Base-by-base conservation (phyloP, 1,140 invertebrate species). In the Steinernema khuongi region DNA sequence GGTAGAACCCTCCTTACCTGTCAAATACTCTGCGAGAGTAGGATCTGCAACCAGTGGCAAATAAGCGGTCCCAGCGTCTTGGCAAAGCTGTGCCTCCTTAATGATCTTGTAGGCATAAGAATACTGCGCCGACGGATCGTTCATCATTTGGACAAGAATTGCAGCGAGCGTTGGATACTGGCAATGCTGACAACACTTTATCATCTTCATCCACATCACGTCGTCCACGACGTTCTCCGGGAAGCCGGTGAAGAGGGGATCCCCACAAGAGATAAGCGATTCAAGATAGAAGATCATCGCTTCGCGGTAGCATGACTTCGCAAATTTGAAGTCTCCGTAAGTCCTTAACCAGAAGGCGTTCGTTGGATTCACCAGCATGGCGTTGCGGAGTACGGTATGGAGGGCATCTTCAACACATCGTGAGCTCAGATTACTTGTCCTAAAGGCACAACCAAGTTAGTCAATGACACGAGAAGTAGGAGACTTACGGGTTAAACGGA, bases 261-360 rank as follows among this genome's bases (percentile, higher is more conserved):
- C 29, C n/a, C 26, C 19, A 14, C 2, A 75, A 2, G 70, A 29
- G 36, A 74, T 28, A 22, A 74, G 17, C 19, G 31, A 26, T 36
- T 74, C 72, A n/a, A 74, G 1, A 29, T 74, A 74, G 28, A 73
- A 28, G 11, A 22, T n/a, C 31, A 70, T 60, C 1, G 72, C 72
- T n/a, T 74, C 72, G 29, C 72, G 68, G 18, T 73, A 29, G 19
- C 31, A 29, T 7, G 18, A 19, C 36, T 74, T 30, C 18, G 70
- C 72, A 36, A 73, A 74, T 31, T 33, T 74, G 31, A 43, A 74
- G 28, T 74, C 72, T 14, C 36, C 72, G 14, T 28, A 28, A 19
- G 72, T 74, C n/a, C 72, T 2, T 18, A 74, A n/a, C 70, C 67
- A 73, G 31, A 73, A 72, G 4, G 72, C 72, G 36, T 74, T 74